Evolutionary conservation across 2,797 vertebrate genomes (phyloP).

Genomic region (Poeciliopsis gracilis): DNA sequence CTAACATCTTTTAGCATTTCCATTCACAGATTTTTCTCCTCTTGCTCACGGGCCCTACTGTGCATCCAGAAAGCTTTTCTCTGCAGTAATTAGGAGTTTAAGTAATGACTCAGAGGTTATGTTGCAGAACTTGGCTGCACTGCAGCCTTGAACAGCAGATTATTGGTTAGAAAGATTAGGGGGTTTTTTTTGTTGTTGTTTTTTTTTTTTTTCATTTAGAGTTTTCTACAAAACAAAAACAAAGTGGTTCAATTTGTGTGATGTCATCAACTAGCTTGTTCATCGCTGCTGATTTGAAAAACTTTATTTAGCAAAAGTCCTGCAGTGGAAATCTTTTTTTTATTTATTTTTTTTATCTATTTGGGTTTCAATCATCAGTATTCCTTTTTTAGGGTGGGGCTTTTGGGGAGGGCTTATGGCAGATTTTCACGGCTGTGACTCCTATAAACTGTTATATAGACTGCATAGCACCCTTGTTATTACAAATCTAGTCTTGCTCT

Average conservation of each 20-base stretch:
- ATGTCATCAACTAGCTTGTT: neutral
- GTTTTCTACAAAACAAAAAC: neutral
- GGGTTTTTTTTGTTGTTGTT: neutral
- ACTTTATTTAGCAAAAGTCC: neutral
- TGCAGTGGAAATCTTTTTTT: neutral
- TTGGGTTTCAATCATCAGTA: neutral
- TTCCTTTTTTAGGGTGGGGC: neutral
- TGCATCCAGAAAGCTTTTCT: neutral
- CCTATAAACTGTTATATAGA: neutral
- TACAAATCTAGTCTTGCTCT: neutral
- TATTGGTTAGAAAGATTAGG: slow-evolving; percentile 1
- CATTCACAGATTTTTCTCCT: neutral
- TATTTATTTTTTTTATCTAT: neutral
- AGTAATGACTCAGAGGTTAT: neutral
- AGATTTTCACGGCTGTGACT: neutral
- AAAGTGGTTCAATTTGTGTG: neutral
- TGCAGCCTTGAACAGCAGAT: neutral
- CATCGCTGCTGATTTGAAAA: neutral
- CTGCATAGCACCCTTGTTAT: neutral
- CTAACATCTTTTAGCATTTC: neutral
- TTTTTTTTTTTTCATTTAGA: neutral
- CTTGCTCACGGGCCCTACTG: neutral
- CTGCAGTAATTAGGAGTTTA: neutral
- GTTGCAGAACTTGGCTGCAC: neutral
- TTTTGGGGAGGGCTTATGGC: neutral